Percentiles rank a stretch among this genome's conserved stretches.
These are phyloP conservation scores for Linurgus olivaceus DNA, from an alignment of 2,797 vertebrate species.

Conservation along the genomic window DNA sequence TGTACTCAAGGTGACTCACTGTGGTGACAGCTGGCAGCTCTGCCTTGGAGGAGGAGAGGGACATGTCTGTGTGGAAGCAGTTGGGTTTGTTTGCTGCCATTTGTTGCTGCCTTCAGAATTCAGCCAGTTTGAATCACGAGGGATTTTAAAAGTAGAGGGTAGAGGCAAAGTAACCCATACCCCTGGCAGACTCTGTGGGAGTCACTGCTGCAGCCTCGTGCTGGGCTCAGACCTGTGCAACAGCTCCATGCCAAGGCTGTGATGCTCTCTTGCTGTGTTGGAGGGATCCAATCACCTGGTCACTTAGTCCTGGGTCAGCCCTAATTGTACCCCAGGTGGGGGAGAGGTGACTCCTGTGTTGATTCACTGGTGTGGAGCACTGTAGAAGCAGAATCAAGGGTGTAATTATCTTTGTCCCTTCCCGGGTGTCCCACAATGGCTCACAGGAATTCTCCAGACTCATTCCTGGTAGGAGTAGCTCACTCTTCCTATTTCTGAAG, in stretches of 20 bases:
- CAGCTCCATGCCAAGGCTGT: not conserved
- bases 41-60: not conserved
- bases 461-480: not conserved
- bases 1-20: not conserved
- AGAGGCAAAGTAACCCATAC: fast-evolving
- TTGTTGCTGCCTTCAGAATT: not conserved
- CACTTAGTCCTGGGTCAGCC: not conserved
- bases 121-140: not conserved
- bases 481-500: not conserved
- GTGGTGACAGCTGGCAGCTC: not conserved
- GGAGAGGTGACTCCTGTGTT: not conserved
- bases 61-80: not conserved
- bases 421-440: not conserved
- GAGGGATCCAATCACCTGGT: not conserved
- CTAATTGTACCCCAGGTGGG: not conserved
- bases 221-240: not conserved
- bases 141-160: not conserved
- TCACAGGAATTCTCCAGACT: not conserved
- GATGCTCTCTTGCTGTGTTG: not conserved
- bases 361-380: not conserved
- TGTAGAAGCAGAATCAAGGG: not conserved
- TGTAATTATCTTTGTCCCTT: not conserved
- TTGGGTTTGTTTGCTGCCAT: not conserved
- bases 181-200: not conserved
- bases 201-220: not conserved